Evolutionary conservation across 2,888 invertebrate species (phyloP), one percentile per base, ranked within the genome.

Genomic region (Dolichomitus sp.): DNA sequence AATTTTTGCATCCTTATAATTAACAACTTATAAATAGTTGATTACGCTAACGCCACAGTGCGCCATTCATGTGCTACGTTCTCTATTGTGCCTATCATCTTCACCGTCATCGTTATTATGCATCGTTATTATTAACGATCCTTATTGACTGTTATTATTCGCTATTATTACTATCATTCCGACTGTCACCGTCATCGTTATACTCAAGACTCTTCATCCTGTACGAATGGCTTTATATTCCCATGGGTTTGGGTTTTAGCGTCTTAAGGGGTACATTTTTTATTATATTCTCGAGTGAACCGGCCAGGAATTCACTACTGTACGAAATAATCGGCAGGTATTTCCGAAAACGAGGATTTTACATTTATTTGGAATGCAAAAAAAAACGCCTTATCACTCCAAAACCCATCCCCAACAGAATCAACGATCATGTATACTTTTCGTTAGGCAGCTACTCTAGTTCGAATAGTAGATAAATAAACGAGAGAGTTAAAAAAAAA

Each of bases 391-490:
- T 89, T 85, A 85, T 85, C 84, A 87, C 88, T 87, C 88, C 84
- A 88, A 89, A 87, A 90, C 89, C 90, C 90, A 90, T 87, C 85
- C 86, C 85, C 90, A 57, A 61, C 88, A 87, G 91, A 84, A 87
- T 89, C 87, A 85, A 91, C 79, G 83, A 86, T 89, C 88, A 90
- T 92, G 90, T 92, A 90, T 74, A 78, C 87, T 85, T 91, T 88
- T 89, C 88, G 80, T 88, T 88, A 86, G 85, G 88, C 88, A 91
- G 88, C 89, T 88, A 87, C 83, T 82, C 86, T 86, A 88, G 88
- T 87, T 89, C 87, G 85, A 89, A 75, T 80, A 89, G 85, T 83
- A 89, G 85, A 90, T 89, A 86, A 90, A 89, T 90, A 90, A 90
- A 90, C 85, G 66, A 88, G 84, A 87, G 82, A 84, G 81, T 89